phyloP scores from a whole-genome alignment of 2,113 vertebrate species.

The Scatophagus argus region DNA sequence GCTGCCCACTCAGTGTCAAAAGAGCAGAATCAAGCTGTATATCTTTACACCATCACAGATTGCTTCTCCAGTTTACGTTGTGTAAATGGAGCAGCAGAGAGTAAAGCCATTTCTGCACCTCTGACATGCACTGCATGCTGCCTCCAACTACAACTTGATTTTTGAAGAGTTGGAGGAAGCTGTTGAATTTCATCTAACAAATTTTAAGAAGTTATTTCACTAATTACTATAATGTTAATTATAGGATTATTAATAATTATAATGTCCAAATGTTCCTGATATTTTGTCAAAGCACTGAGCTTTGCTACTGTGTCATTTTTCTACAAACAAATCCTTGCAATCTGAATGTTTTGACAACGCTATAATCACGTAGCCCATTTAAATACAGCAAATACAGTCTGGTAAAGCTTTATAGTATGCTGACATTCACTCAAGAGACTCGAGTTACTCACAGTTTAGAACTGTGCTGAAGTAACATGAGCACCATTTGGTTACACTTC shows the following conservation, averaged over 20 bases:
- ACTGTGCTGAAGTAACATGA: not conserved
- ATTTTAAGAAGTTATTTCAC: too few relatives aligned
- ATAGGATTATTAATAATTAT: too few relatives aligned
- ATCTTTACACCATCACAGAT: constrained; percentile 13
- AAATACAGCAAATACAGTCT: not conserved
- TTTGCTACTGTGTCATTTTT: not conserved
- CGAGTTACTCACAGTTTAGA: not conserved
- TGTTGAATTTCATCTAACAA: not conserved
- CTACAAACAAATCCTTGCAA: not conserved
- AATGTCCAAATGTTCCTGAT: too few relatives aligned
- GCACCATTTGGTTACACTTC: constrained; percentile 12
- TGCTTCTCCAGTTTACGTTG: not conserved
- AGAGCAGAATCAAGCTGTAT: constrained; percentile 23
- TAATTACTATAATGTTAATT: too few relatives aligned
- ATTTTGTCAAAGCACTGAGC: too few relatives aligned
- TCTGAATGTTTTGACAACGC: not conserved
- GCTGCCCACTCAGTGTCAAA: constrained; percentile 48
- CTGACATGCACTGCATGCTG: not conserved
- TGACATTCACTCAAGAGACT: constrained; percentile 10
- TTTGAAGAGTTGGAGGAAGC: not conserved
- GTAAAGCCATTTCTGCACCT: not conserved
- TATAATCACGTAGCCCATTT: not conserved
- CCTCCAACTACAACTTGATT: not conserved
- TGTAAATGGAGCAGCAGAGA: constrained; percentile 16
- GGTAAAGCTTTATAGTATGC: not conserved